These are phyloP conservation scores for Pelecanoides urinatrix DNA, from an alignment of 2,113 vertebrate genomes.

Conservation along the genomic window DNA sequence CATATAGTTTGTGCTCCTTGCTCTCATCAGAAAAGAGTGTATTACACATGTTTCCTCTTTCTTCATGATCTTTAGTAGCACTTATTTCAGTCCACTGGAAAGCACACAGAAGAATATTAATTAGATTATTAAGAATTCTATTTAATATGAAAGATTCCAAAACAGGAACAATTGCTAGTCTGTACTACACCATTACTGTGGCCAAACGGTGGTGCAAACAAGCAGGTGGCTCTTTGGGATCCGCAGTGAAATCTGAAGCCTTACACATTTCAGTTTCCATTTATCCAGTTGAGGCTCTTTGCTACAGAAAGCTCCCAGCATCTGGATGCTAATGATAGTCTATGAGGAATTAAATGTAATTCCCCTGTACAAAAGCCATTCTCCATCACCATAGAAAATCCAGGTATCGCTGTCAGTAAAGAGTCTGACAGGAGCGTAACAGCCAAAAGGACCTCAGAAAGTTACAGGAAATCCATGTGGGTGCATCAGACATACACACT, in stretches of 20 bases:
- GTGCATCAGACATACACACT: not conserved
- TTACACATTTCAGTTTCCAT: not conserved
- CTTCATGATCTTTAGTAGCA: constrained; percentile 68
- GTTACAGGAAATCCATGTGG: not conserved
- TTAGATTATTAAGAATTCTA: not conserved
- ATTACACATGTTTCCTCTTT: constrained; percentile 72
- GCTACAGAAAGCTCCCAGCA: not conserved
- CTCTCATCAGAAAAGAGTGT: constrained; percentile 73
- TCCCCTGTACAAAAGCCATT: not conserved
- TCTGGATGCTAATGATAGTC: not conserved
- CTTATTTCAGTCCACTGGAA: constrained; percentile 78
- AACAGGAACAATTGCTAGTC: not conserved
- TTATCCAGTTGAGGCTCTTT: not conserved
- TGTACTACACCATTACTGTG: not conserved
- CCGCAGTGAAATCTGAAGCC: not conserved
- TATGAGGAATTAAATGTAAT: not conserved
- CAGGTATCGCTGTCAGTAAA: not conserved
- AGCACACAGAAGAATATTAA: not conserved
- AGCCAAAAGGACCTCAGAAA: not conserved
- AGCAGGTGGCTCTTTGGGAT: not conserved
- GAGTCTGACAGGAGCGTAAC: not conserved
- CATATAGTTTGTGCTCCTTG: constrained; percentile 75
- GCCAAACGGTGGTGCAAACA: not conserved
- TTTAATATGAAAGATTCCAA: not conserved
- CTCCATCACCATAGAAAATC: not conserved